A percentile compares a stretch with the other conserved stretches of the same genome.
phyloP scores from a whole-genome alignment of 2,888 invertebrate genomes.

The Cabera pusaria region DNA sequence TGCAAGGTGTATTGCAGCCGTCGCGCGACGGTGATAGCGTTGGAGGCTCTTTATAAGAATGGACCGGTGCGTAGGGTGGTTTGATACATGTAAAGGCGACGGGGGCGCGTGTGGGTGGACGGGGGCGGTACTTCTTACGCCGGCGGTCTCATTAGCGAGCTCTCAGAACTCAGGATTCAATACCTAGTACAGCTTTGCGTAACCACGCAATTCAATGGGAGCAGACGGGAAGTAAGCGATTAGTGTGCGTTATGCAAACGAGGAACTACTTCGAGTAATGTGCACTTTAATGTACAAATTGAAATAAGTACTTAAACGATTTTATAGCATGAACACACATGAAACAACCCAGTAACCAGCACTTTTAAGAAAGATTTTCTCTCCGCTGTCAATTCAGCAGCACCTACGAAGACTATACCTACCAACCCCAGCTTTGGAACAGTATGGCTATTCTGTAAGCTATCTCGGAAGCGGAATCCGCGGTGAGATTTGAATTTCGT shows the following conservation, averaged over 20 bases:
- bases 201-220: slow-evolving; percentile 10
- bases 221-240: slow-evolving; percentile 39
- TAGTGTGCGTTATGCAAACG: slow-evolving; percentile 36
- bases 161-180: slow-evolving; percentile 9
- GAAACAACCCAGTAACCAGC: too few species aligned
- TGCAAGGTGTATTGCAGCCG: slow-evolving; percentile 32
- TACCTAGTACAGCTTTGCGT: slow-evolving; percentile 8
- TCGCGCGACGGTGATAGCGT: slow-evolving; percentile 26
- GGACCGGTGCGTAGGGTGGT: slow-evolving; percentile 46
- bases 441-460: too few species aligned
- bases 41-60: slow-evolving; percentile 30
- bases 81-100: slow-evolving; percentile 35
- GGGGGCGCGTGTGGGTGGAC: slow-evolving; percentile 46
- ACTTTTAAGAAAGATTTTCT: too few species aligned
- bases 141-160: slow-evolving; percentile 14
- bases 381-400: too few species aligned
- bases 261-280: slow-evolving; percentile 23
- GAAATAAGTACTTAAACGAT: too few species aligned
- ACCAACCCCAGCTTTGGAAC: too few species aligned
- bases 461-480: background rate
- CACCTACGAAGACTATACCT: too few species aligned
- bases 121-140: slow-evolving; percentile 38
- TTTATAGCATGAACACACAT: too few species aligned
- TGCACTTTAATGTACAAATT: slow-evolving; percentile 8
- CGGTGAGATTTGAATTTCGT: too few species aligned